Percentiles rank a stretch among this genome's conserved stretches.
Evolutionary conservation across 2,888 invertebrate genomes (phyloP).

Genomic region (Miltochrista miniata): DNA sequence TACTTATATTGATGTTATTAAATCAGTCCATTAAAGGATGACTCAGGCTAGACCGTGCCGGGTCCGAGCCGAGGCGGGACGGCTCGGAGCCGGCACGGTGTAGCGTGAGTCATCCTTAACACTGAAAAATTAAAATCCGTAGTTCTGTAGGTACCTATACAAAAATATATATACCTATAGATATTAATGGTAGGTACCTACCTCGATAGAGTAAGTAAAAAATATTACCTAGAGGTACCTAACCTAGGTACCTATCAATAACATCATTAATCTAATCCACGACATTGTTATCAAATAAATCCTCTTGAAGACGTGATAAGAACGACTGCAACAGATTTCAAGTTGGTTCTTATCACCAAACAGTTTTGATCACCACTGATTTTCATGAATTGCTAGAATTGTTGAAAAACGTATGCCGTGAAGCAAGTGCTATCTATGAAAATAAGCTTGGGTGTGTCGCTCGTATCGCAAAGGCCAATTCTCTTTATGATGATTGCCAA

Average conservation of each 20-base stretch:
- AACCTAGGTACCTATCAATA: constrained; percentile 11
- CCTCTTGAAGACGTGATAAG: constrained; percentile 15
- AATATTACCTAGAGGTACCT: no score
- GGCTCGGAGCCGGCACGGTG: no score
- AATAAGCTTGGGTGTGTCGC: constrained; percentile 44
- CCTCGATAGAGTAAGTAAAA: no score
- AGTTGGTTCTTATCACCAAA: neutral
- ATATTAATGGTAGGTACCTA: no score
- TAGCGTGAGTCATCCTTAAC: no score
- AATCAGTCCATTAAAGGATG: no score
- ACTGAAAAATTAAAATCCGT: no score
- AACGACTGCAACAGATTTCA: constrained; percentile 14
- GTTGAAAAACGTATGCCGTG: neutral
- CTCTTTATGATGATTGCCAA: constrained; percentile 66
- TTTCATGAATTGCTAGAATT: neutral
- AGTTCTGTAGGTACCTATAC: no score
- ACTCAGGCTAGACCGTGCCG: no score
- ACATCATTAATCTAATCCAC: constrained; percentile 34
- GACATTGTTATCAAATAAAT: constrained; percentile 18
- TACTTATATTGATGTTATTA: no score
- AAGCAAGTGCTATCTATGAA: constrained; percentile 59
- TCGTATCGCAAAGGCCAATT: constrained; percentile 71
- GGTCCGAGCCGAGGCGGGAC: no score
- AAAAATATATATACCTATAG: no score
- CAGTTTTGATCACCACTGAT: neutral